Conservation (phyloP, 2,888 invertebrate genomes). For the Dryomyza anilis region DNA sequence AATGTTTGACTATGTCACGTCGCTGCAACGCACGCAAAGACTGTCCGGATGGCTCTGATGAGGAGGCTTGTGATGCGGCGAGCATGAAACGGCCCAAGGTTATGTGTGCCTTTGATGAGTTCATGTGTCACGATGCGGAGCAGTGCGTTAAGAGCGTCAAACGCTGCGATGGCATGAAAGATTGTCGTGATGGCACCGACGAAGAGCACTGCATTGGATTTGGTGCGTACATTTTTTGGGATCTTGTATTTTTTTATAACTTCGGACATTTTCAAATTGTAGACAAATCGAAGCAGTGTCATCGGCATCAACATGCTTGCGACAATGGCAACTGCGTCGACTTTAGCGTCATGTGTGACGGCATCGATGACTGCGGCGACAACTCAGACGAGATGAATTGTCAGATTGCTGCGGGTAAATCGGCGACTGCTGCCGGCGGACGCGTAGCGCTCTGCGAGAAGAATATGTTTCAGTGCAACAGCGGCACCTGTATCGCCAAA, state of each 20-base stretch:
- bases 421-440: not conserved
- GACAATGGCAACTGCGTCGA: conserved; percentile 64
- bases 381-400: conserved; percentile 65
- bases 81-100: conserved; percentile 52
- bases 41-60: conserved; percentile 67
- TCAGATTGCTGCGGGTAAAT: conserved; percentile 36
- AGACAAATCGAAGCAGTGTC: conserved; percentile 55
- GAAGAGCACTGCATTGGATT: conserved; percentile 64
- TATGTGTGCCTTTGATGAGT: conserved; percentile 61
- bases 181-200: conserved; percentile 67
- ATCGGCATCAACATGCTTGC: conserved; percentile 63
- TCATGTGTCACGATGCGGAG: conserved; percentile 64
- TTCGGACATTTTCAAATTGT: not conserved
- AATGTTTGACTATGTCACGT: conserved; percentile 65
- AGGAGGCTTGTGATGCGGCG: conserved; percentile 58
- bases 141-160: conserved; percentile 61
- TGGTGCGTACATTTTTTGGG: conserved; percentile 41
- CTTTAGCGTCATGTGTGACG: conserved; percentile 63
- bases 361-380: conserved; percentile 65
- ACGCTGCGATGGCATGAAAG: conserved; percentile 64
- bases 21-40: conserved; percentile 67
- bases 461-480: conserved; percentile 68
- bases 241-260: not conserved
- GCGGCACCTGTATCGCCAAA: conserved; percentile 72
- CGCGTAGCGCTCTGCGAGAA: conserved; percentile 52